Percentiles rank a stretch among this genome's conserved stretches.
phyloP scores from a whole-genome alignment of 2,113 vertebrate species.

The Leucopternis melanops region DNA sequence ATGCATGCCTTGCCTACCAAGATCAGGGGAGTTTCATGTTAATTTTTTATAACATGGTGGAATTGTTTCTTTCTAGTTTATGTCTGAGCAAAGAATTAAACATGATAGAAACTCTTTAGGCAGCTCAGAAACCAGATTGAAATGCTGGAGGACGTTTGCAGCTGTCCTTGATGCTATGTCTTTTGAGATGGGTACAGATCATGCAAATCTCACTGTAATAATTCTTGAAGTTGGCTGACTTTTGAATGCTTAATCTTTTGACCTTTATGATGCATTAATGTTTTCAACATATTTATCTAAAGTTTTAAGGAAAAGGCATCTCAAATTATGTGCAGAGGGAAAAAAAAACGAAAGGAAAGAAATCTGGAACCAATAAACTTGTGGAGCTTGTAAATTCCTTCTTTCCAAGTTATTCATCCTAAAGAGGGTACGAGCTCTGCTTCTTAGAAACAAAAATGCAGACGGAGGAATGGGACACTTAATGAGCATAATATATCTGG shows the following conservation, averaged over 20 bases:
- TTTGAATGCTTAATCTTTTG: neutral
- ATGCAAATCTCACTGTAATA: neutral
- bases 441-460: constrained; percentile 56
- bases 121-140: neutral
- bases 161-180: neutral
- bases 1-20: neutral
- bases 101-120: neutral
- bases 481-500: constrained; percentile 42
- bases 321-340: neutral
- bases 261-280: constrained; percentile 28
- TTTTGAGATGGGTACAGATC: neutral
- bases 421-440: constrained; percentile 29
- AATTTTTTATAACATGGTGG: neutral
- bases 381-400: constrained; percentile 64
- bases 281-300: constrained; percentile 50
- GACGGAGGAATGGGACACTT: constrained; percentile 47
- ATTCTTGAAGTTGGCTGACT: neutral
- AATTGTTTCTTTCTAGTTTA: neutral
- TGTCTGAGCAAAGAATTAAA: neutral
- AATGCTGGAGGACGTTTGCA: neutral
- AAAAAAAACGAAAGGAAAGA: neutral
- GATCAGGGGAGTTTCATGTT: neutral
- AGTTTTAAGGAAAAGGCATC: constrained; percentile 46
- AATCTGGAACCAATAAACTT: constrained; percentile 65
- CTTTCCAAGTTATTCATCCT: constrained; percentile 51